A percentile compares a stretch with the other conserved stretches of the same genome.
Evolutionary conservation across 2,888 invertebrate genomes (phyloP).

Genomic region (Orchesella flavescens): DNA sequence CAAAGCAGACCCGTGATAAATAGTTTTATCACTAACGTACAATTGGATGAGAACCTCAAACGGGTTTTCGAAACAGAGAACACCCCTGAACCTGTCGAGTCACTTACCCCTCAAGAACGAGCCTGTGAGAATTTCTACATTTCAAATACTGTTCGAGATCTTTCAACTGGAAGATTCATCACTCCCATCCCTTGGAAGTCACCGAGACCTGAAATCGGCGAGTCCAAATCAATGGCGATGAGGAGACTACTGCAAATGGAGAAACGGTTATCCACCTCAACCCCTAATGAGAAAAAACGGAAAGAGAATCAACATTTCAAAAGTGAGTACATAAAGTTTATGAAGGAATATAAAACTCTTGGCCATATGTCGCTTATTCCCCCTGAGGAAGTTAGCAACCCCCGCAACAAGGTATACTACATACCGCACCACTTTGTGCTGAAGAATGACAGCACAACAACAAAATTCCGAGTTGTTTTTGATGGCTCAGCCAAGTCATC

Average conservation of each 20-base stretch:
- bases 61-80: not conserved
- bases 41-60: not conserved
- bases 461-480: constrained; percentile 63
- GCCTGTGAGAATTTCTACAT: not conserved
- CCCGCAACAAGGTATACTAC: constrained; percentile 12
- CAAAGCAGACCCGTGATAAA: not conserved
- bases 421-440: constrained; percentile 63
- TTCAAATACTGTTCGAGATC: not conserved
- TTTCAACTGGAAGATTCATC: constrained; percentile 6
- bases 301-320: not conserved
- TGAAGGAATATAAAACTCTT: constrained; percentile 15
- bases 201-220: not conserved
- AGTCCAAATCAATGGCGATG: not conserved
- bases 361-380: constrained; percentile 22
- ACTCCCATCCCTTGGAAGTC: constrained; percentile 5
- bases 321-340: constrained; percentile 18
- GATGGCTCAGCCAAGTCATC: constrained; percentile 52
- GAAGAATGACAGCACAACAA: constrained; percentile 38
- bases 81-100: not conserved
- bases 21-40: not conserved
- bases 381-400: not conserved
- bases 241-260: not conserved
- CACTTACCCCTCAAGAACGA: not conserved
- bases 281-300: not conserved
- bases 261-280: not conserved